Percentiles rank a stretch among this genome's conserved stretches.
phyloP scores from a whole-genome alignment of 2,888 invertebrate species.

The Cinara cedri region DNA sequence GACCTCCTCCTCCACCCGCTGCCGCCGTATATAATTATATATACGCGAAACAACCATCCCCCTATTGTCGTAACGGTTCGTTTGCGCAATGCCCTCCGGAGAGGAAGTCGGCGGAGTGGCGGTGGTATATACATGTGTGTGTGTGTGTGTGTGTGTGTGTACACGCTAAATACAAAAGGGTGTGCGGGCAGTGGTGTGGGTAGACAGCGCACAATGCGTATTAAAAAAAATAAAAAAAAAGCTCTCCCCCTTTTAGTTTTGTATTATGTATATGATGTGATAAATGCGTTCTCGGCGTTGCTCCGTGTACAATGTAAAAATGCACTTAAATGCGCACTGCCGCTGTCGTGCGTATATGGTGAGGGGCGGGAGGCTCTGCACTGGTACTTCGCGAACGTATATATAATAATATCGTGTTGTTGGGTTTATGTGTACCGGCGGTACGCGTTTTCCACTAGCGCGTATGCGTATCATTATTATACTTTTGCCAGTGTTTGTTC shows the following conservation, averaged over 20 bases:
- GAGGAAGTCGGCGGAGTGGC: constrained; percentile 21
- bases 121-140: not conserved
- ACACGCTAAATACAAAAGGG: constrained; percentile 16
- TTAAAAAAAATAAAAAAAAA: constrained; percentile 49
- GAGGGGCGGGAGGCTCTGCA: not conserved
- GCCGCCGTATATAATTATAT: constrained; percentile 45
- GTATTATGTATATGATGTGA: constrained; percentile 43
- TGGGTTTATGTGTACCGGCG: not conserved
- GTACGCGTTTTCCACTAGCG: not conserved
- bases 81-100: constrained; percentile 45
- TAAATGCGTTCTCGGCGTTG: constrained; percentile 43
- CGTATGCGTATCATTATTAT: not conserved
- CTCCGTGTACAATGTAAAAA: constrained; percentile 41
- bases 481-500: constrained; percentile 21
- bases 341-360: constrained; percentile 3
- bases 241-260: constrained; percentile 51
- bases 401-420: not conserved
- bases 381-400: not conserved
- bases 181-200: constrained; percentile 37
- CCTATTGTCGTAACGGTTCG: constrained; percentile 56
- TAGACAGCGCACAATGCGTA: constrained; percentile 35
- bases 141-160: constrained; percentile 6
- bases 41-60: constrained; percentile 53
- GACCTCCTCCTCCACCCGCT: constrained; percentile 50
- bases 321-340: constrained; percentile 48